Base-by-base conservation (phyloP, 2,113 vertebrate species). In the Etheostoma spectabile region DNA sequence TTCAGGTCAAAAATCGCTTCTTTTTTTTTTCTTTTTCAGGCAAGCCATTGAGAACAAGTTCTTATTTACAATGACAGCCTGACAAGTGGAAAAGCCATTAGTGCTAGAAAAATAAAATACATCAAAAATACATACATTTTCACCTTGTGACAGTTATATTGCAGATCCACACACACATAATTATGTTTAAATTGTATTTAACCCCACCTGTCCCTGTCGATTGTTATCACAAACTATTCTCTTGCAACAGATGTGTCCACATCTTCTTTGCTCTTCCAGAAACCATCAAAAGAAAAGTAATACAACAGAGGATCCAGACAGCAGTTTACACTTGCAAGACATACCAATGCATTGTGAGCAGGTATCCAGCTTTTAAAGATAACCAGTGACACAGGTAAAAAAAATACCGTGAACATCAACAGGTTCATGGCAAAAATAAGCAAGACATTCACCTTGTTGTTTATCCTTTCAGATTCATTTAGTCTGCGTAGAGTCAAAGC, bases 261-360 rank as follows among this genome's bases (percentile, higher is more conserved):
- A 18, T 89, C 71, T 18, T 88, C 89, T 24, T 88, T 85, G 59
- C 8, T 89, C 48, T 77, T 93, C 91, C 92, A 92, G 82, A 93
- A 94, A 14, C 86, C 88, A 73, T 92, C 93, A 15, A 93, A 87
- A 51, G 91, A 92, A 56, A 94, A 94, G 77, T 92, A 94, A 52
- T 94, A 94, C 52, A 94, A 46, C 35, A 94, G 52, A 5, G 93
- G 90, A 56, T 95, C 91, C 66, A 93, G 42, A 38, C 92, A 94
- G 73, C 93, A 91, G 82, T 93, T 94, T 6, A 89, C 33, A 59
- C 85, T 92, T 0, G 91, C 91, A 1, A 94, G 86, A 68, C 91
- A 94, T 6, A 80, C 0, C 38, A 90, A 66, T 6, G 70, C 2
- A 0, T 12, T 51, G 0, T 3, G 0, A n/a, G 0, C 1, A 0